Evolutionary conservation across 2,113 vertebrate species (phyloP).

Genomic region (Eleginops maclovinus): DNA sequence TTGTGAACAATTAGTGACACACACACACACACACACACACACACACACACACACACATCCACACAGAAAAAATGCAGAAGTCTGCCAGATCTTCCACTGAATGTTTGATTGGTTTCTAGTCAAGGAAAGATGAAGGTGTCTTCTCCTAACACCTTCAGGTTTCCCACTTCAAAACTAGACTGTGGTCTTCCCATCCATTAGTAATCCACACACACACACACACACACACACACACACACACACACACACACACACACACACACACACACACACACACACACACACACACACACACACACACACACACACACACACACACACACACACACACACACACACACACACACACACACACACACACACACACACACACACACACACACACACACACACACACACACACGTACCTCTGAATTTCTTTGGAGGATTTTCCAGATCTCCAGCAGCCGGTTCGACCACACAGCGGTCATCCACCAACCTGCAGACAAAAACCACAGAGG

Average conservation of each 20-base stretch:
- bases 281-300: too few species aligned
- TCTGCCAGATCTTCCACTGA: background rate
- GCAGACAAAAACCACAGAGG: slow-evolving; percentile 19
- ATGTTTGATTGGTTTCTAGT: slow-evolving; percentile 1
- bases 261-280: background rate
- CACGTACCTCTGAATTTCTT: slow-evolving; percentile 95
- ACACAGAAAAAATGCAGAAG: background rate
- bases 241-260: background rate
- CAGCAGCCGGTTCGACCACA: slow-evolving; percentile 93
- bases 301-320: background rate
- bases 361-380: background rate
- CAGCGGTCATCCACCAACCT: slow-evolving; percentile 97
- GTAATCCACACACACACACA: slow-evolving; percentile 18
- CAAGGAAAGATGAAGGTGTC: slow-evolving; percentile 3
- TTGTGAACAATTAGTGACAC: background rate
- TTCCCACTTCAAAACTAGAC: slow-evolving; percentile 9
- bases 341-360: slow-evolving; percentile 4
- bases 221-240: background rate
- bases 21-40: background rate
- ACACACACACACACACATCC: background rate
- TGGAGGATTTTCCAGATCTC: slow-evolving; percentile 95
- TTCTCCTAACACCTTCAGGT: background rate
- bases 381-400: background rate
- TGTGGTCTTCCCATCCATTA: slow-evolving; percentile 21
- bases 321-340: slow-evolving; percentile 2